These are phyloP conservation scores for Ephialtes manifestator DNA, from an alignment of 2,888 invertebrate species.

Conservation along the genomic window DNA sequence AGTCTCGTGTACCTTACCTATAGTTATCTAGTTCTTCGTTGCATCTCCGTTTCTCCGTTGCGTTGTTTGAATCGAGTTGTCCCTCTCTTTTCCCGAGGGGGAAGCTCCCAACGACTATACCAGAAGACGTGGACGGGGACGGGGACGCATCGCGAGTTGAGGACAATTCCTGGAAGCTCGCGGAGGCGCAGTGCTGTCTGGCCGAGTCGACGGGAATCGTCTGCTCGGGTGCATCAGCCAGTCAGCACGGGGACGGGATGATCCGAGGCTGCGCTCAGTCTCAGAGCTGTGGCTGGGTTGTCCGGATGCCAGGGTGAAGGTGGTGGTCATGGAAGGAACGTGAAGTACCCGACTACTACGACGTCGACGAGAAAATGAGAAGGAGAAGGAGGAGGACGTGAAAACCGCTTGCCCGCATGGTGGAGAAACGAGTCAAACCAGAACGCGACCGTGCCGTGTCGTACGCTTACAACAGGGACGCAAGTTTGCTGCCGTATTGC, in stretches of 20 bases:
- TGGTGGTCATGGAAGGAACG: constrained; percentile 67
- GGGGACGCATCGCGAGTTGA: constrained; percentile 49
- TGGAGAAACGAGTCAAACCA: constrained; percentile 80
- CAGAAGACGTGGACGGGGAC: background rate
- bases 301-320: constrained; percentile 69
- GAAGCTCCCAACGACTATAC: constrained; percentile 55
- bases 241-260: constrained; percentile 65
- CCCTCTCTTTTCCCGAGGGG: constrained; percentile 72
- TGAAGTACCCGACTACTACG: constrained; percentile 65
- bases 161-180: constrained; percentile 79
- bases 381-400: constrained; percentile 59
- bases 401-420: constrained; percentile 60
- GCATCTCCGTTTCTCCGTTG: constrained; percentile 62
- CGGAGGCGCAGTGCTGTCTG: constrained; percentile 84
- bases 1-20: constrained; percentile 75
- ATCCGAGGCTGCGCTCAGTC: constrained; percentile 57
- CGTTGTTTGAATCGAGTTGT: constrained; percentile 48
- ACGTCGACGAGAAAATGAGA: constrained; percentile 36
- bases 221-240: constrained; percentile 57
- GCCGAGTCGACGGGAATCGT: constrained; percentile 77
- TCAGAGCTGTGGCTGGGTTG: constrained; percentile 53
- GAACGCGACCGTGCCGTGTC: constrained; percentile 73
- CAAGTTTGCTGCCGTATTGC: constrained; percentile 69
- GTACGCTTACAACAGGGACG: constrained; percentile 70
- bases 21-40: constrained; percentile 66